Conservation (phyloP, 2,888 invertebrate genomes). For the Neoitamus cyanurus region DNA sequence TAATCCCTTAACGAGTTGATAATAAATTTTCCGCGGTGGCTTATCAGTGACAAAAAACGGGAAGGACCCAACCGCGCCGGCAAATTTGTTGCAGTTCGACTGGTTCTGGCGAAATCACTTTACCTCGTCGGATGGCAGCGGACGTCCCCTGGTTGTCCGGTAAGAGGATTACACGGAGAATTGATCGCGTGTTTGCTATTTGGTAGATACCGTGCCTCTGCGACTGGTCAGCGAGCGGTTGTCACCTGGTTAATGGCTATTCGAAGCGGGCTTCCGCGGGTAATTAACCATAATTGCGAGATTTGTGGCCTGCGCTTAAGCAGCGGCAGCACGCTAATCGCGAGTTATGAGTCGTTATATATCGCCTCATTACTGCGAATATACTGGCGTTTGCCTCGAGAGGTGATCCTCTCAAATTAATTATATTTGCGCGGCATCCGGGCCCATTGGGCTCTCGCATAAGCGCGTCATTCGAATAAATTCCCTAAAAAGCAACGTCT, state of each 20-base stretch:
- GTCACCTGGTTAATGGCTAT: conserved; percentile 34
- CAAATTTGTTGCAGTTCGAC: conserved; percentile 37
- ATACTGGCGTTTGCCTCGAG: not conserved
- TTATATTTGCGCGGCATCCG: conserved; percentile 17
- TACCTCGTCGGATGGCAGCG: not conserved
- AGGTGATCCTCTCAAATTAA: not conserved
- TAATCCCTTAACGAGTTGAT: conserved; percentile 49
- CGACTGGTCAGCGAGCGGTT: conserved; percentile 29
- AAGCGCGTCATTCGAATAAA: not conserved
- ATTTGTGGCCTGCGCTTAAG: conserved; percentile 5
- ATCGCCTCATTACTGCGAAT: conserved; percentile 19
- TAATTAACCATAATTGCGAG: conserved; percentile 46
- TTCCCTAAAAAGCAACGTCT: conserved; percentile 11
- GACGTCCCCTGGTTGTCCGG: conserved; percentile 18
- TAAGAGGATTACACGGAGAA: conserved; percentile 34
- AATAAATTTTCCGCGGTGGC: conserved; percentile 43
- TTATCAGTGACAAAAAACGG: conserved; percentile 44
- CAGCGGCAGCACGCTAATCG: conserved; percentile 10
- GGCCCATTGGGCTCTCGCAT: not conserved
- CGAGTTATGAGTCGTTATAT: conserved; percentile 34
- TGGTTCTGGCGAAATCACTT: conserved; percentile 20
- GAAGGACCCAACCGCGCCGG: not conserved
- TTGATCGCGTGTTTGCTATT: conserved; percentile 44
- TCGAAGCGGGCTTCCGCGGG: conserved; percentile 21
- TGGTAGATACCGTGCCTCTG: not conserved